Base-by-base conservation (phyloP, 2,113 vertebrate species). In the Patagioenas fasciata region DNA sequence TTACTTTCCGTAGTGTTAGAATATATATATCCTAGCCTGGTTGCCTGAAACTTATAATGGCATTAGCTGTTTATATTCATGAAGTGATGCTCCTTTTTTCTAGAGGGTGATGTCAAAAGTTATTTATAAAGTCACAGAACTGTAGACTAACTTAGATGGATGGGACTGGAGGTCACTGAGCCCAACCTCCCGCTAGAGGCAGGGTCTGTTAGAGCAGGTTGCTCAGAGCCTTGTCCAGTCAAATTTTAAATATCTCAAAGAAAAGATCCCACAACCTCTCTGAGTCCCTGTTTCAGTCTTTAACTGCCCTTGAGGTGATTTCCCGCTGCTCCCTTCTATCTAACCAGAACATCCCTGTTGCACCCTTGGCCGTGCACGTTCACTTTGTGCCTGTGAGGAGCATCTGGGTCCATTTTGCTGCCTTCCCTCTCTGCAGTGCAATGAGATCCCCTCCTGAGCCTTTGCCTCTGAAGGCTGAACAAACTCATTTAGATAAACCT, bases 331-430 rank as follows among this genome's bases (percentile, higher is more conserved):
- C 18, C 6, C 14, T 79, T 62, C 54, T 47, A 21, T 50, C 31
- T 36, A 44, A 28, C 12, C 62, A 34, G 42, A 60, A 7, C 18
- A 28, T 17, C 31, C 26, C 12, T 21, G 14, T 18, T 44, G 24
- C 26, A 24, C 8, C 8, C 9, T 38, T 58, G 58, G 70, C 42
- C 8, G 0, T 25, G 57, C 2, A 5, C 1, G 0, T 25, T 75
- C 4, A 0, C 17, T 34, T 21, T 3, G 18, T 82, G 70, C 38
- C 69, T 32, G 4, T 4, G 18, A 34, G 51, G 72, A 79, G 40
- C 34, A 44, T 11, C 34, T 16, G 13, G 9, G 14, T 62, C 54
- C 69, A 5, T 4, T n/a, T 77, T 18, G 0, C 12, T 58, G 66
- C 40, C 51, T 19, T 77, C 16, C 31, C 29, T 13, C 53, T 65